A percentile compares a stretch with the other conserved stretches of the same genome.
Conservation (phyloP, 92 coral and sea anemone genomes). For the Micromussa lordhowensis region DNA sequence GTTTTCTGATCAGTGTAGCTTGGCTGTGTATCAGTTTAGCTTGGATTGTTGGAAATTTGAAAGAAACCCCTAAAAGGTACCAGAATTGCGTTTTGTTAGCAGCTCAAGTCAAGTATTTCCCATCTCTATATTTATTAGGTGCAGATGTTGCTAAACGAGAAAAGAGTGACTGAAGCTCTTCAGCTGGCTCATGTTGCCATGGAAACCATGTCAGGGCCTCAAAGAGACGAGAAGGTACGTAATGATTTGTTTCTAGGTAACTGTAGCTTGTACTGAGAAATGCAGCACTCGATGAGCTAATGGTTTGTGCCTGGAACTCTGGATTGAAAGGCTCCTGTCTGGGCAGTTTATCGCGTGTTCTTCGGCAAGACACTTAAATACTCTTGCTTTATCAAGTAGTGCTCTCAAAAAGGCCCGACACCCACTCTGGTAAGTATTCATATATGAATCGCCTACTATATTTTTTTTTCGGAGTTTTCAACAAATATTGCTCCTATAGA, state of each 20-base stretch:
- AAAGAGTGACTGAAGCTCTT: constrained; percentile 91
- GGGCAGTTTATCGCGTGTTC: too few species aligned
- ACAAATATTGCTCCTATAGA: too few species aligned
- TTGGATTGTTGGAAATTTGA: not conserved
- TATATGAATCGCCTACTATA: too few species aligned
- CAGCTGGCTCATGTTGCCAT: constrained; percentile 98
- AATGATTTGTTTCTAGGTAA: not conserved
- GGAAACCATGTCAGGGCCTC: constrained; percentile 81
- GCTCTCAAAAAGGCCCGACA: too few species aligned
- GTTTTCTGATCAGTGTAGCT: not conserved
- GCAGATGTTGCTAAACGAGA: constrained; percentile 84
- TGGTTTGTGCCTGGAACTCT: not conserved
- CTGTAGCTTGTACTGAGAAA: not conserved
- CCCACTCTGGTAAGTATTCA: too few species aligned
- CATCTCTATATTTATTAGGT: constrained; percentile 55
- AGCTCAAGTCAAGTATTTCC: not conserved
- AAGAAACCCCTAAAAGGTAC: not conserved
- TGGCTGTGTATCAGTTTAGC: not conserved
- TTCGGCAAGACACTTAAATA: too few species aligned
- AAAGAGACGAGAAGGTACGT: constrained; percentile 78
- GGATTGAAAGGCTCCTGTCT: not conserved
- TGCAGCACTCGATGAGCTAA: not conserved
- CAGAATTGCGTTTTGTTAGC: not conserved
- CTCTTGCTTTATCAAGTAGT: too few species aligned
- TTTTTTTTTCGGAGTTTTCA: too few species aligned